Base-by-base conservation (phyloP, 2,797 vertebrate genomes). In the Sparus aurata region DNA sequence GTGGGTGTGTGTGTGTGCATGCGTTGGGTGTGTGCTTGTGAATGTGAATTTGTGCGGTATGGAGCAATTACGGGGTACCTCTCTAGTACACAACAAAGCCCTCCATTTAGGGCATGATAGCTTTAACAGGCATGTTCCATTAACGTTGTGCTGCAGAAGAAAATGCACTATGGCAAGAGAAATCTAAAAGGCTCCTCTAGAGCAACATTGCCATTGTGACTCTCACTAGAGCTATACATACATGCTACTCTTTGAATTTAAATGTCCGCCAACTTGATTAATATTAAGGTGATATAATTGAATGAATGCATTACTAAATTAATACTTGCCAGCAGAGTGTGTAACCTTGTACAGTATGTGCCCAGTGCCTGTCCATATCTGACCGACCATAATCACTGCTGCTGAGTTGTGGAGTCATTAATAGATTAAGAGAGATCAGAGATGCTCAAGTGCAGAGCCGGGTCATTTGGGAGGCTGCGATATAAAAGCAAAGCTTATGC, bases 331-430 rank as follows among this genome's bases (percentile, higher is more conserved):
- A 55, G 57, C 52, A 5, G 55, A 66, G 69, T 46, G 73, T 74
- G 66, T 85, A 69, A 81, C 77, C 80, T 85, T 89, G 79, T 63
- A 47, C 84, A 69, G 69, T 82, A 22, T 67, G 25, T 77, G 43
- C 69, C 82, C 83, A 86, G 89, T 88, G 91, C 70, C 75, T 78
- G 90, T 93, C 92, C 90, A 47, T 73, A 88, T 92, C 89, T 74
- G 89, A 73, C 62, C 27, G 63, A 77, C 53, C 73, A 11, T 88
- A 78, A 84, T 89, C 88, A 87, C 75, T 74, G 78, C 83, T 77
- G 66, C 75, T 87, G 89, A 87, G 89, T 89, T 90, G 92, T 86
- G 87, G 82, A 90, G 86, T 93, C 83, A 83, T 92, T 93, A 92
- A 90, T 86, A 91, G 85, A 85, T 91, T 83, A 86, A 71, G 67